Conservation (phyloP, 1,140 invertebrate genomes). For the Trinorchestia longiramus region DNA sequence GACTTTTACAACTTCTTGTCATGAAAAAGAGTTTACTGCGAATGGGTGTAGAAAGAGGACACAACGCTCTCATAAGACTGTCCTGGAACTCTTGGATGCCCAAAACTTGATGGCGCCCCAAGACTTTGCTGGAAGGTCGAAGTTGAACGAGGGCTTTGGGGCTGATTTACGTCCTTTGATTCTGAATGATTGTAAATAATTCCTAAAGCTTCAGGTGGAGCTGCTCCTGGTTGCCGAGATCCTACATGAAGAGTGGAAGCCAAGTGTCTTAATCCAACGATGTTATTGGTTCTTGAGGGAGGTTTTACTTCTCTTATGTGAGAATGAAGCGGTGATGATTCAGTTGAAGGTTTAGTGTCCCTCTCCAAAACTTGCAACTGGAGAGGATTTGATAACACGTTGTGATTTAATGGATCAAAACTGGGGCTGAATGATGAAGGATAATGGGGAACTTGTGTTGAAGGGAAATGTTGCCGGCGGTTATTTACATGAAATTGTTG, state of each 20-base stretch:
- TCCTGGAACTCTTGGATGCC: not conserved
- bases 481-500: not conserved
- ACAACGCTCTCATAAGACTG: constrained; percentile 15
- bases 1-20: not conserved
- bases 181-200: not conserved
- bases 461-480: not conserved
- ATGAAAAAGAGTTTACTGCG: not conserved
- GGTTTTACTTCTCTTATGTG: not conserved
- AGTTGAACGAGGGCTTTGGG: not conserved
- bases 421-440: not conserved
- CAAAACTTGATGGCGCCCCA: not conserved
- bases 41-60: constrained; percentile 16
- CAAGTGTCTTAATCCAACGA: not conserved
- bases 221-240: constrained; percentile 32
- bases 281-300: not conserved
- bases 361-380: not conserved
- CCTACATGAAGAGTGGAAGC: not conserved
- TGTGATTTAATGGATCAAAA: constrained; percentile 4
- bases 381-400: not conserved
- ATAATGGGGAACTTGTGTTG: not conserved
- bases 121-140: not conserved
- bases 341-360: not conserved
- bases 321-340: not conserved
- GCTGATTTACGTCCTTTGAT: not conserved
- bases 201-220: not conserved